Base-by-base conservation (phyloP, 1,140 invertebrate genomes). In the Hycleus phaleratus region DNA sequence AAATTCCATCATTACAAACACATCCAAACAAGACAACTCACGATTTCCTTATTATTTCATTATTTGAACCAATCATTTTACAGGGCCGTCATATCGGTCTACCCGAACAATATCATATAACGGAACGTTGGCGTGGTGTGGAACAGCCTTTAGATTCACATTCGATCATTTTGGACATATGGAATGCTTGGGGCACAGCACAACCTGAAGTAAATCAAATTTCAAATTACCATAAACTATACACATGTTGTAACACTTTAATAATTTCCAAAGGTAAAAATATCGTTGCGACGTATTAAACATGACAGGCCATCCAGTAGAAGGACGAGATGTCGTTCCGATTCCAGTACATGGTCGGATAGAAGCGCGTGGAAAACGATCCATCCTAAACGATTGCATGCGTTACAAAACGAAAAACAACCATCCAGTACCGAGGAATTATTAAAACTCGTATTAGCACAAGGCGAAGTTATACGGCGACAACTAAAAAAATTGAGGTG, bases 391-490 rank as follows among this genome's bases (percentile, higher is more conserved):
- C 54, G 72, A 50, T 62, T 73, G 18, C 64, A 70, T 56, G 62
- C 68, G 1, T 54, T 73, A 18, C 70, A 71, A 53, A 68, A 64
- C 18, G 70, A 72, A 55, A 72, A 71, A 61, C 64, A 70, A 68
- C 62, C 79, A 75, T 64, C 77, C 71, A 49, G 84, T 85, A 73
- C 72, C 49, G 85, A 90, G 56, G 78, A 83, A 57, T 77, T 91
- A 10, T 81, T 88, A 56, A 85, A 87, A 62, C 78, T 89, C 58
- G 88, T 91, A 58, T 76, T 90, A 55, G 83, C 84, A n/a, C 88
- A 91, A 75, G 88, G 87, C 64, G 83, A 87, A 69, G 87, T 85
- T n/a, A 87, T 91, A 59, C 82, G 87, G 62, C 81, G 82, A 56
- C 86, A 91, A 71, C 75, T 87, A 56, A 79, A 80, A 62, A 80